These are phyloP conservation scores for Sminthurides bifidus DNA, from an alignment of 1,140 invertebrate species.

Conservation along the genomic window DNA sequence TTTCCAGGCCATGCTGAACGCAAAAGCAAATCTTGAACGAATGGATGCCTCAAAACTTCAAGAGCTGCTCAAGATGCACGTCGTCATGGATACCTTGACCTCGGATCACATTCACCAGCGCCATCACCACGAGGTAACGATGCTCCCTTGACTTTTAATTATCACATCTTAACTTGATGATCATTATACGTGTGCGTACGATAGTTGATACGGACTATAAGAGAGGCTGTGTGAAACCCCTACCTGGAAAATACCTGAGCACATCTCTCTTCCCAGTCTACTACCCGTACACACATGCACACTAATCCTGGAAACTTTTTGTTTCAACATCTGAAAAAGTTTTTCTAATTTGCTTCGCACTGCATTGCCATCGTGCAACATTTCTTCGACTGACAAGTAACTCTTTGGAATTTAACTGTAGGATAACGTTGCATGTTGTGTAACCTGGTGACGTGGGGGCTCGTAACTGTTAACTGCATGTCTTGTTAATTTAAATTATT, in stretches of 20 bases:
- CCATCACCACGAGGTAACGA: slow-evolving; percentile 52
- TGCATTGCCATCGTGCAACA: neutral
- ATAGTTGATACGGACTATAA: no score
- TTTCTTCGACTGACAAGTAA: neutral
- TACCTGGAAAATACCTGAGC: neutral
- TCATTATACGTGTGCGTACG: neutral
- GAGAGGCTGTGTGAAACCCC: neutral
- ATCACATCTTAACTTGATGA: neutral
- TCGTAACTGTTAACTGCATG: no score
- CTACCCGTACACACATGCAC: no score
- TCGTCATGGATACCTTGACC: slow-evolving; percentile 56
- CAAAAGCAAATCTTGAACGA: slow-evolving; percentile 45
- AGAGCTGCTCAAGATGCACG: slow-evolving; percentile 66
- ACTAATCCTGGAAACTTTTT: no score
- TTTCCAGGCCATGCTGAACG: slow-evolving; percentile 17
- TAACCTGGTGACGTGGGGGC: no score
- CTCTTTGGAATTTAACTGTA: neutral
- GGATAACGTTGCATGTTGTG: no score
- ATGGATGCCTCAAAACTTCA: slow-evolving; percentile 49
- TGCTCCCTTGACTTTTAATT: neutral
- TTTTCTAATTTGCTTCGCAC: slow-evolving; percentile 4
- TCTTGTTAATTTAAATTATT: no score
- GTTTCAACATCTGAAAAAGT: no score
- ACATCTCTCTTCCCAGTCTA: neutral
- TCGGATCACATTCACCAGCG: slow-evolving; percentile 59